Conservation (phyloP, 2,888 invertebrate genomes). For the Notodonta ziczac region DNA sequence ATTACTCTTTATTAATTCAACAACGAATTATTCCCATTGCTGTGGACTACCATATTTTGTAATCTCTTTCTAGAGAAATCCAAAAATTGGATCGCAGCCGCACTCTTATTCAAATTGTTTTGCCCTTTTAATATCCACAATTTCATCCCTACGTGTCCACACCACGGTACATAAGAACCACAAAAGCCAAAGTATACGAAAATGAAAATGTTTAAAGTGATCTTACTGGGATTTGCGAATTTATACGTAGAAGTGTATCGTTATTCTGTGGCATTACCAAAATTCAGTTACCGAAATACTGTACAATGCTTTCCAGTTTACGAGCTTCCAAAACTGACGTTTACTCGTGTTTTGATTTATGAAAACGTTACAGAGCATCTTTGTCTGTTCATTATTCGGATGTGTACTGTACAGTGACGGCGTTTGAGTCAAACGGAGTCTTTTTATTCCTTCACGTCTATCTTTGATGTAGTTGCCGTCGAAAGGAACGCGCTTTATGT, state of each 20-base stretch:
- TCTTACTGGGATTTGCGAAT: conserved; percentile 7
- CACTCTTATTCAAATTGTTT: conserved; percentile 56
- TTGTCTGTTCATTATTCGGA: conserved; percentile 60
- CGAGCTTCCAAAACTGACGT: conserved; percentile 67
- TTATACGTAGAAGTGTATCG: not conserved
- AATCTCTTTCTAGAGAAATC: conserved; percentile 43
- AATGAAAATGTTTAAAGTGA: not conserved
- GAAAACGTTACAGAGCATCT: conserved; percentile 47
- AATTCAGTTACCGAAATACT: conserved; percentile 21
- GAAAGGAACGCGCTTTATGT: conserved; percentile 57
- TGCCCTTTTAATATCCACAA: conserved; percentile 55
- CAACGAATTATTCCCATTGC: no score
- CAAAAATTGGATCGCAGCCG: conserved; percentile 53
- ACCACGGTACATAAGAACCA: conserved; percentile 21
- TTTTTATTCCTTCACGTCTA: conserved; percentile 51
- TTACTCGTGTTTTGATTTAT: conserved; percentile 71
- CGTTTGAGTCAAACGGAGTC: conserved; percentile 25
- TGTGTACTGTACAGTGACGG: conserved; percentile 40
- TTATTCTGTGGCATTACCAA: conserved; percentile 27
- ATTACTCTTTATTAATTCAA: no score
- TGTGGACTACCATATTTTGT: not conserved
- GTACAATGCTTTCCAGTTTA: conserved; percentile 52
- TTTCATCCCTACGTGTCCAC: conserved; percentile 41
- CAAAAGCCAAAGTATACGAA: conserved; percentile 32
- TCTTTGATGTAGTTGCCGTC: conserved; percentile 47